Conservation (phyloP, 1,140 invertebrate genomes). For the Helicoverpa armigera region DNA sequence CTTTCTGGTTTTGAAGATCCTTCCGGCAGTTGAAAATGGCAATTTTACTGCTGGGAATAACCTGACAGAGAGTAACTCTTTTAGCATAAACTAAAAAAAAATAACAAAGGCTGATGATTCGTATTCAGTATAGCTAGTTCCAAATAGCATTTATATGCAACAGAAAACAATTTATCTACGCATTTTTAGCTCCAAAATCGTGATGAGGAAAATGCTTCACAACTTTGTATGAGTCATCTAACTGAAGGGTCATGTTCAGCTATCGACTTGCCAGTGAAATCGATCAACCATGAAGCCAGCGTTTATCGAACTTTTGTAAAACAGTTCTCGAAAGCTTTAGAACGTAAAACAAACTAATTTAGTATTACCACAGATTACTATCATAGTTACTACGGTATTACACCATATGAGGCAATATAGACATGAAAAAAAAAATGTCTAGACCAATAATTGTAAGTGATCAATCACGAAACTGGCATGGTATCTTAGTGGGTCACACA, state of each 20-base stretch:
- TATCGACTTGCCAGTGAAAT: background rate
- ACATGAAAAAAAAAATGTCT: background rate
- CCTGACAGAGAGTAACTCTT: too few relatives aligned
- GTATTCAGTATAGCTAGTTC: background rate
- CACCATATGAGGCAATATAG: background rate
- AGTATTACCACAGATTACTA: too few relatives aligned
- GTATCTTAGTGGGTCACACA: too few relatives aligned
- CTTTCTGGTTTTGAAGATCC: too few relatives aligned
- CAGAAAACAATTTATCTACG: background rate
- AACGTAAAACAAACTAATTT: too few relatives aligned
- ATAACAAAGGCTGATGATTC: background rate
- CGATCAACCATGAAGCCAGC: background rate
- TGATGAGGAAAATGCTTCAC: background rate
- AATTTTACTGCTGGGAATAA: too few relatives aligned
- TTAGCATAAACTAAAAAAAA: background rate
- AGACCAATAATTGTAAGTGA: too few relatives aligned
- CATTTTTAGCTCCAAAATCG: background rate
- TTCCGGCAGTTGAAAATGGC: too few relatives aligned
- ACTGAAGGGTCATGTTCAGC: background rate
- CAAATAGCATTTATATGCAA: background rate
- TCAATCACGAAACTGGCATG: too few relatives aligned
- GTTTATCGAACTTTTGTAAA: too few relatives aligned
- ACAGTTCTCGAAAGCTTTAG: too few relatives aligned
- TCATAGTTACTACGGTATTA: too few relatives aligned
- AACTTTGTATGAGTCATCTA: slow-evolving; percentile 2